phyloP scores from a whole-genome alignment of 2,888 invertebrate genomes.

The Trachelus tabidus region DNA sequence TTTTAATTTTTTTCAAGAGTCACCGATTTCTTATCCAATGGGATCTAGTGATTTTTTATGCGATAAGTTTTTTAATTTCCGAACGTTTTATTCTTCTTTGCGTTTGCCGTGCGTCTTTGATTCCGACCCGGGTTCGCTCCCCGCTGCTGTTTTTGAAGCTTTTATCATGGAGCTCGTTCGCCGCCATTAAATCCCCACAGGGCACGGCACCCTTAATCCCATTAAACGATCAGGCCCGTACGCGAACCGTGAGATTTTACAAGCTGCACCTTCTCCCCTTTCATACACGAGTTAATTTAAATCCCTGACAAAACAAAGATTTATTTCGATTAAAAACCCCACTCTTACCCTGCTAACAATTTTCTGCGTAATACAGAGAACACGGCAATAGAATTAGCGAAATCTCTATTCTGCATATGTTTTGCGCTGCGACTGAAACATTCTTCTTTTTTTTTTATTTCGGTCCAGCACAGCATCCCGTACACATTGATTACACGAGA shows the following conservation, averaged over 20 bases:
- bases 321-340: background rate
- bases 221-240: background rate
- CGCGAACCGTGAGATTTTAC: background rate
- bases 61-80: background rate
- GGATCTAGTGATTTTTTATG: background rate
- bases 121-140: background rate
- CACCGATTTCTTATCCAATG: background rate
- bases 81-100: background rate
- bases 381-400: background rate
- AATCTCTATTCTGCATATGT: background rate
- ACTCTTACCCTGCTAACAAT: background rate
- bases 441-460: background rate
- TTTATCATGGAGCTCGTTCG: background rate
- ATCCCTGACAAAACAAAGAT: background rate
- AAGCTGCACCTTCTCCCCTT: background rate
- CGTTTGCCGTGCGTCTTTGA: background rate
- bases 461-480: background rate
- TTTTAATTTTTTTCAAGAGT: background rate
- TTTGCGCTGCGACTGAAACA: background rate
- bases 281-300: background rate
- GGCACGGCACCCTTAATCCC: background rate
- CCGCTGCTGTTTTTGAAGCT: background rate
- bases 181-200: background rate
- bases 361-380: background rate
- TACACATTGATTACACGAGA: background rate